phyloP scores from a whole-genome alignment of 1,140 invertebrate species.

The Musca vetustissima region DNA sequence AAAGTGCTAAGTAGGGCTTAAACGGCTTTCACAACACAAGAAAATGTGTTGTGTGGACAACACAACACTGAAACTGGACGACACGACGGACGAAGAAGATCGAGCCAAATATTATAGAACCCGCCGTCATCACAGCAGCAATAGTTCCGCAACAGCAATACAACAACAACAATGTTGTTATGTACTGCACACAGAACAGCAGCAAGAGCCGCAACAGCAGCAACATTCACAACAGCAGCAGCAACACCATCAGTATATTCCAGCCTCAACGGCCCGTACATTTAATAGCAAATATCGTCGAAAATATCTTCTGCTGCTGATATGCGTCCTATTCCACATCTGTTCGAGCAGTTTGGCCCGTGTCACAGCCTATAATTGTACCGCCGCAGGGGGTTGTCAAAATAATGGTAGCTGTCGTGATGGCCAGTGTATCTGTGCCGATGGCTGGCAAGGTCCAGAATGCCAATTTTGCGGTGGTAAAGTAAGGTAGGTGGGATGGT shows the following conservation, averaged over 20 bases:
- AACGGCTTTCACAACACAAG: slow-evolving; percentile 6
- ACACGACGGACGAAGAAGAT: neutral
- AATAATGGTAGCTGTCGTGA: slow-evolving; percentile 76
- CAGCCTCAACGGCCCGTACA: slow-evolving; percentile 26
- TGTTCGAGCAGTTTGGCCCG: slow-evolving; percentile 47
- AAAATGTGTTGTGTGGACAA: slow-evolving; percentile 12
- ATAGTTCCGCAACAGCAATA: neutral
- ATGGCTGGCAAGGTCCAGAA: slow-evolving; percentile 84
- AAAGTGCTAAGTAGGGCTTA: slow-evolving; percentile 6
- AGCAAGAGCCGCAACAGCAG: neutral
- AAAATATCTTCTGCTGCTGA: slow-evolving; percentile 48
- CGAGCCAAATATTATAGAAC: neutral
- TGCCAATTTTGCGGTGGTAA: slow-evolving; percentile 91
- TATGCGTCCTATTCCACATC: slow-evolving; percentile 44
- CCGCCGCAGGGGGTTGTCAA: slow-evolving; percentile 59
- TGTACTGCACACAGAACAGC: neutral
- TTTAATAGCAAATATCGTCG: slow-evolving; percentile 54
- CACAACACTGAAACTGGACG: slow-evolving; percentile 11
- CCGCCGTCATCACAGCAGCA: neutral
- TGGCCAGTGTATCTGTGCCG: slow-evolving; percentile 80
- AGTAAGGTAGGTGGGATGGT: slow-evolving; percentile 73
- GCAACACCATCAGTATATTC: neutral
- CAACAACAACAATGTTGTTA: neutral
- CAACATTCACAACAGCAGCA: neutral
- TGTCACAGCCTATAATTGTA: slow-evolving; percentile 51